Evolutionary conservation across 2,797 vertebrate species (phyloP).

Genomic region (Apogon hyalosoma): DNA sequence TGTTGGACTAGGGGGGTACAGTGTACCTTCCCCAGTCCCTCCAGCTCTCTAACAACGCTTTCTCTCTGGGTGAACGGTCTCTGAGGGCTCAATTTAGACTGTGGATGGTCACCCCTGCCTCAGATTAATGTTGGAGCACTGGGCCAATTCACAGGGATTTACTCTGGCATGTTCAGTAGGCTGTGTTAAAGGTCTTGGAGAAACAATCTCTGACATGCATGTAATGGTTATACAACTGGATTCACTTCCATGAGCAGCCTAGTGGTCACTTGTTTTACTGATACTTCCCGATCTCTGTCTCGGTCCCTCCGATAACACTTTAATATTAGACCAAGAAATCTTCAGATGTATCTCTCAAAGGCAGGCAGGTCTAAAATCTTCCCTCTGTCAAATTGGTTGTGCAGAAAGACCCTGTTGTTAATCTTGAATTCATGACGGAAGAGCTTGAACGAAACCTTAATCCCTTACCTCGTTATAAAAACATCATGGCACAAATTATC

Average conservation of each 20-base stretch:
- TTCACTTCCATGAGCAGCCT: constrained; percentile 73
- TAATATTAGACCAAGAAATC: constrained; percentile 40
- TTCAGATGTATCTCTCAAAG: constrained; percentile 45
- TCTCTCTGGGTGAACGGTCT: constrained; percentile 82
- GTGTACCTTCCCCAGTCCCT: constrained; percentile 65
- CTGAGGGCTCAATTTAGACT: constrained; percentile 87
- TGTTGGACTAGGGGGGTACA: constrained; percentile 62
- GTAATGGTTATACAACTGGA: constrained; percentile 80
- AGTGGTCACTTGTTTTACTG: constrained; percentile 65
- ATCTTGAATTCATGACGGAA: constrained; percentile 70
- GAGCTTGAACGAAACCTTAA: constrained; percentile 56
- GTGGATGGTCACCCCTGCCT: constrained; percentile 75
- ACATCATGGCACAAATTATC: constrained; percentile 78
- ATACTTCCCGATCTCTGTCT: constrained; percentile 26
- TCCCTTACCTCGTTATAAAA: constrained; percentile 77
- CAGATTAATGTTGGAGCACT: constrained; percentile 78
- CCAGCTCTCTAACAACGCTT: constrained; percentile 78
- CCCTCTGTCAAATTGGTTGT: constrained; percentile 53
- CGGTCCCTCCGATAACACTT: constrained; percentile 46
- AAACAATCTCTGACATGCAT: constrained; percentile 81
- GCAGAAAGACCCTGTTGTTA: constrained; percentile 56
- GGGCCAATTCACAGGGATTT: constrained; percentile 82
- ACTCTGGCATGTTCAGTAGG: constrained; percentile 79
- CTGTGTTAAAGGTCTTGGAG: constrained; percentile 80
- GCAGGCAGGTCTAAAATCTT: constrained; percentile 38